A percentile compares a stretch with the other conserved stretches of the same genome.
Conservation (phyloP, 2,113 vertebrate genomes). For the Tenrec ecaudatus region DNA sequence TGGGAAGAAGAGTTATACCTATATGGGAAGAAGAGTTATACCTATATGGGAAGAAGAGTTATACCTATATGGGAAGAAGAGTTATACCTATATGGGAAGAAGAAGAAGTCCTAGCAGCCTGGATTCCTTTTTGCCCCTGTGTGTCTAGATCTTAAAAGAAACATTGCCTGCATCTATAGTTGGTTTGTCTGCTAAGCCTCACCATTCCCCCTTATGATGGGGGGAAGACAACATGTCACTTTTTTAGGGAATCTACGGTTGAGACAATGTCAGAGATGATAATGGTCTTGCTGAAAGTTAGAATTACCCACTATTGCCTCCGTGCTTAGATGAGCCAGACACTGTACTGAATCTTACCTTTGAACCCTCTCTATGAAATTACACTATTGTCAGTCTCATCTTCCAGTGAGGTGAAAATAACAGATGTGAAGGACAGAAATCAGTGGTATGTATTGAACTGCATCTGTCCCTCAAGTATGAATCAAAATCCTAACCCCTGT, state of each 20-base stretch:
- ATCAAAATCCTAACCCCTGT: not conserved
- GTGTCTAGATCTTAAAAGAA: not conserved
- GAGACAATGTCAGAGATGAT: not conserved
- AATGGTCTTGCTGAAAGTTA: not conserved
- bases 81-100: too few relatives aligned
- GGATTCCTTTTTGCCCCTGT: not conserved
- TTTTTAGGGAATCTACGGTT: too few relatives aligned
- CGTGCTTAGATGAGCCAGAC: not conserved
- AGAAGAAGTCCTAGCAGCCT: rapidly evolving
- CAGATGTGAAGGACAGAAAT: not conserved
- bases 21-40: not conserved
- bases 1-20: too few relatives aligned
- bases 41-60: not conserved
- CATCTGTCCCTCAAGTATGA: not conserved
- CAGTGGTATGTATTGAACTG: not conserved
- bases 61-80: too few relatives aligned
- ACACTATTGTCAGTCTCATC: not conserved
- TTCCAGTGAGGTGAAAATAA: not conserved
- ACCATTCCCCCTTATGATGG: not conserved
- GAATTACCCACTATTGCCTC: not conserved
- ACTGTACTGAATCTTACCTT: not conserved
- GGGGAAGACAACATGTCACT: not conserved
- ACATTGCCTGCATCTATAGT: not conserved
- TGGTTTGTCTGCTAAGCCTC: not conserved
- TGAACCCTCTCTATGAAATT: not conserved